Evolutionary conservation across 2,797 vertebrate species (phyloP).

Genomic region (Poecilia gillii): DNA sequence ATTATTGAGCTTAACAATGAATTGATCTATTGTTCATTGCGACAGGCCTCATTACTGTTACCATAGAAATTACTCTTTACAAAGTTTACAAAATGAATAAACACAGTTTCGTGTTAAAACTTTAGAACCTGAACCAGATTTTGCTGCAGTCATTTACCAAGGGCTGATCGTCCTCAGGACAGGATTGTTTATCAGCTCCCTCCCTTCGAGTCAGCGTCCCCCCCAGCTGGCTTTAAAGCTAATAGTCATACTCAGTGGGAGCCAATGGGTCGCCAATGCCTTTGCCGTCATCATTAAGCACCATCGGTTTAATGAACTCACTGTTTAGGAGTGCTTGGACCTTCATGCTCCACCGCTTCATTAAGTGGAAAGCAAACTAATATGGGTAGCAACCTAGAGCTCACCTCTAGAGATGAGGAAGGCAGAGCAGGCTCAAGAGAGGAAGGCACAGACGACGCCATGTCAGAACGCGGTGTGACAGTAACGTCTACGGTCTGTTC

Average conservation of each 20-base stretch:
- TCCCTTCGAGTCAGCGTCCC: constrained; percentile 35
- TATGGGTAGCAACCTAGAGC: constrained; percentile 82
- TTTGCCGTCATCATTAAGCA: constrained; percentile 84
- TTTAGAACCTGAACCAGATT: not conserved
- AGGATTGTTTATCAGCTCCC: constrained; percentile 60
- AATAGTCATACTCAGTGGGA: constrained; percentile 77
- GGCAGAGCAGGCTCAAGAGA: constrained; percentile 7
- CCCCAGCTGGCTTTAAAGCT: constrained; percentile 73
- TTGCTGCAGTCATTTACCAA: constrained; percentile 54
- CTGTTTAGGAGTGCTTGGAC: constrained; percentile 84
- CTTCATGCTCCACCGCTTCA: constrained; percentile 84
- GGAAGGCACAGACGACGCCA: constrained; percentile 2
- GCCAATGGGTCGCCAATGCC: constrained; percentile 75
- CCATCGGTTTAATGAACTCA: constrained; percentile 83
- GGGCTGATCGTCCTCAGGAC: constrained; percentile 73
- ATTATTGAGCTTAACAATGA: too few species aligned
- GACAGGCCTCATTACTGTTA: too few species aligned
- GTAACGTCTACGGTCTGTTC: not conserved
- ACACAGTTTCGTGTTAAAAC: not conserved
- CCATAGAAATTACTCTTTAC: too few species aligned
- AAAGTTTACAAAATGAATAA: not conserved
- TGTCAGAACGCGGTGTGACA: constrained; percentile 32
- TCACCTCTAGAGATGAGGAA: constrained; percentile 80
- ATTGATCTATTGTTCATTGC: too few species aligned
- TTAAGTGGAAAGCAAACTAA: constrained; percentile 86